A percentile compares a stretch with the other conserved stretches of the same genome.
Conservation (phyloP, 2,888 invertebrate species). For the Plagiodera versicolora region DNA sequence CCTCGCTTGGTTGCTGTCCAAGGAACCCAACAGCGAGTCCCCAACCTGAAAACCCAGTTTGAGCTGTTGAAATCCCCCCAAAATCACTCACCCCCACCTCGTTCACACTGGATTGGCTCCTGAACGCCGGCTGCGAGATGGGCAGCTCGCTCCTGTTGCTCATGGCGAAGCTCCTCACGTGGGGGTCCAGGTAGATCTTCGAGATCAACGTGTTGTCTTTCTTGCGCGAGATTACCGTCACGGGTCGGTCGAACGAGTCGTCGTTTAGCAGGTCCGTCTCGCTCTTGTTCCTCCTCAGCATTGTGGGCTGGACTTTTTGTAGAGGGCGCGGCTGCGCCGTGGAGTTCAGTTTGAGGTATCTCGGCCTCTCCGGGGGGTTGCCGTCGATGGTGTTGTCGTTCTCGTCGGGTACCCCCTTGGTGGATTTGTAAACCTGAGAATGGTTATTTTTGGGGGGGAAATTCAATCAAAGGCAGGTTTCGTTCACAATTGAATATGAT, state of each 20-base stretch:
- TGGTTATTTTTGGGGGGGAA: too few species aligned
- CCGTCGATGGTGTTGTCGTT: neutral
- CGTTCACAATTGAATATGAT: too few species aligned
- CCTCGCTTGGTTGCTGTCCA: slow-evolving; percentile 2
- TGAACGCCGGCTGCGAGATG: slow-evolving; percentile 14
- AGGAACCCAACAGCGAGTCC: slow-evolving; percentile 18
- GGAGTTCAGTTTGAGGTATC: slow-evolving; percentile 5
- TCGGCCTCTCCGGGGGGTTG: slow-evolving; percentile 1
- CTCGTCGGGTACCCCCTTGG: slow-evolving; percentile 21
- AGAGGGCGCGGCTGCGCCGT: neutral
- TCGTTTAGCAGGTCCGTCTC: slow-evolving; percentile 33
- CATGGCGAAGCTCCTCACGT: slow-evolving; percentile 40
- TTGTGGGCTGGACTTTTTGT: too few species aligned
- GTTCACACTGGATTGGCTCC: slow-evolving; percentile 28
- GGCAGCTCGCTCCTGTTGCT: slow-evolving; percentile 30
- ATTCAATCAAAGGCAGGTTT: too few species aligned
- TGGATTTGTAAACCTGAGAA: slow-evolving; percentile 34
- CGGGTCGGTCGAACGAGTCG: slow-evolving; percentile 31
- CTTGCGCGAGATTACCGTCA: slow-evolving; percentile 35
- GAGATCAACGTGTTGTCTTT: slow-evolving; percentile 46
- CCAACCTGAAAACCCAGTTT: too few species aligned
- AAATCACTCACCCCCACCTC: slow-evolving; percentile 10
- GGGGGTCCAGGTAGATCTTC: slow-evolving; percentile 44
- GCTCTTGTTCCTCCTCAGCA: slow-evolving; percentile 30
- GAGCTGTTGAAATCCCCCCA: too few species aligned